Percentiles rank a stretch among this genome's conserved stretches.
Evolutionary conservation across 2,113 vertebrate species (phyloP).

Genomic region (Xiphophorus maculatus): DNA sequence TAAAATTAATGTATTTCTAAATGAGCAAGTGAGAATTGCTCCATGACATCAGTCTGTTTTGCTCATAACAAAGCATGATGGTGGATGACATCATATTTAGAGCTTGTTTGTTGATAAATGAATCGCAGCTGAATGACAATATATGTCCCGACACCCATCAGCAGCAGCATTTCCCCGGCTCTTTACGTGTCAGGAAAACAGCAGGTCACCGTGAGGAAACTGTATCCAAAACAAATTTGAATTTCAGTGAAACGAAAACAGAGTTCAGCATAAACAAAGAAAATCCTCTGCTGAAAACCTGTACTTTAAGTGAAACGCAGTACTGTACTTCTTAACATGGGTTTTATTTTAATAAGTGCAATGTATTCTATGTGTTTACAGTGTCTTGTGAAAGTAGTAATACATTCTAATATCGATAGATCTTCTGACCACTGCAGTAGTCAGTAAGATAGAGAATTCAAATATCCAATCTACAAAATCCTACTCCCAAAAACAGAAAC

Average conservation of each 20-base stretch:
- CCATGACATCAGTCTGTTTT: slow-evolving; percentile 18
- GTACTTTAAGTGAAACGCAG: too few species aligned
- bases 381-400: too few species aligned
- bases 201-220: too few species aligned
- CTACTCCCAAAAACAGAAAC: too few species aligned
- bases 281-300: not conserved
- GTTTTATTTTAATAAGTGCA: too few species aligned
- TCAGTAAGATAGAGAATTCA: too few species aligned
- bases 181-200: not conserved
- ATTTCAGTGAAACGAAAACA: not conserved
- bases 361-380: too few species aligned
- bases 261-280: not conserved
- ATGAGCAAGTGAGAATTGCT: not conserved
- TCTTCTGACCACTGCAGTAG: too few species aligned
- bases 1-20: too few species aligned
- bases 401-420: too few species aligned
- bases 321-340: too few species aligned
- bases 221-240: not conserved
- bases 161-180: not conserved
- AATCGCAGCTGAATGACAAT: not conserved
- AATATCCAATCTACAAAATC: too few species aligned
- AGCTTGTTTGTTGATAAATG: not conserved
- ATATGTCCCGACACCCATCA: not conserved
- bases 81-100: not conserved
- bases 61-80: slow-evolving; percentile 10